Evolutionary conservation across 2,888 invertebrate species (phyloP).

Genomic region (Hydroisotoma schaefferi): DNA sequence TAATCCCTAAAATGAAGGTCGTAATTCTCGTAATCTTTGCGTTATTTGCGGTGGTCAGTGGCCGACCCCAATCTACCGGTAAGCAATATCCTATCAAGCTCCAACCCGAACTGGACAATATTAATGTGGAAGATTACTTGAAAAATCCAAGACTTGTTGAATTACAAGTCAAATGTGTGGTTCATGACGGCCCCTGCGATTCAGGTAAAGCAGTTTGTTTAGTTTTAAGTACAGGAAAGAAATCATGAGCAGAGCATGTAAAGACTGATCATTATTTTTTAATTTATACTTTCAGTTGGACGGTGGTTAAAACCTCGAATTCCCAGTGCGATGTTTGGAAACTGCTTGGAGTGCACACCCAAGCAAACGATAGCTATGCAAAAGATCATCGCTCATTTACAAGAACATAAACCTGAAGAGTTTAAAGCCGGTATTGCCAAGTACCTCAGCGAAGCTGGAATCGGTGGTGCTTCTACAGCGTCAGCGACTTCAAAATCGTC

Average conservation of each 20-base stretch:
- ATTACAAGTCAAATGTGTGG: conserved; percentile 28
- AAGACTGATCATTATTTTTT: background rate
- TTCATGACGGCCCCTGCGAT: background rate
- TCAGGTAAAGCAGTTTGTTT: background rate
- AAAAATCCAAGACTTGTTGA: conserved; percentile 30
- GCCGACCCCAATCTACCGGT: background rate
- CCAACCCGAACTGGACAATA: conserved; percentile 35
- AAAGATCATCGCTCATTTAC: conserved; percentile 27
- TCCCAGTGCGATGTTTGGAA: conserved; percentile 25
- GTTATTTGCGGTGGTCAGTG: background rate
- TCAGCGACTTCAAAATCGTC: conserved; percentile 3
- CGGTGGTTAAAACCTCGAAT: conserved; percentile 35
- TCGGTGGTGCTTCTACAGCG: conserved; percentile 9
- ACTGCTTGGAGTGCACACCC: conserved; percentile 29
- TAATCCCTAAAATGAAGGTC: conserved; percentile 5
- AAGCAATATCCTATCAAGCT: conserved; percentile 29
- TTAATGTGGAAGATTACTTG: conserved; percentile 31
- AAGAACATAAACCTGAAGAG: conserved; percentile 32
- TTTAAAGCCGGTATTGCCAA: conserved; percentile 27
- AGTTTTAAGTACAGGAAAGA: background rate
- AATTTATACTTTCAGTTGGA: conserved; percentile 18
- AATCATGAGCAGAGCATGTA: background rate
- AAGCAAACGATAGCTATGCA: conserved; percentile 31
- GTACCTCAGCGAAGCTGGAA: conserved; percentile 31
- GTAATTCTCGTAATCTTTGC: background rate